A percentile compares a stretch with the other conserved stretches of the same genome.
Evolutionary conservation across 2,888 invertebrate species (phyloP).

Genomic region (Hybos culiciformis): DNA sequence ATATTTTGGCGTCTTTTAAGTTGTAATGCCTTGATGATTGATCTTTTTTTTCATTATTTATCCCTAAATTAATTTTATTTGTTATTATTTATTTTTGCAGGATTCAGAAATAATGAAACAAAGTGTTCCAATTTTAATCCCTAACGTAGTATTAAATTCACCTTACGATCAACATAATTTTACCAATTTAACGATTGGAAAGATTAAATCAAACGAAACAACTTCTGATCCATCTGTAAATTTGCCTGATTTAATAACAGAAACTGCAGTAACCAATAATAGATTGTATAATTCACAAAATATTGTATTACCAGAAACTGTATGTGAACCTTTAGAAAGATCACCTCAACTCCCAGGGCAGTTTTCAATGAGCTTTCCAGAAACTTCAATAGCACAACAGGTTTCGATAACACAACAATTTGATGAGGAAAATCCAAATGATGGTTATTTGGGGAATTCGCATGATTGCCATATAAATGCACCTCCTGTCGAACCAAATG

Average conservation of each 20-base stretch:
- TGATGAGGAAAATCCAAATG: no score
- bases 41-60: not conserved
- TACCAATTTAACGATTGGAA: not conserved
- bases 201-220: not conserved
- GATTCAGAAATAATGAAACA: slow-evolving; percentile 11
- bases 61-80: no score
- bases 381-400: no score
- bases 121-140: slow-evolving; percentile 22
- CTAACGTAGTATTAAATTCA: slow-evolving; percentile 17
- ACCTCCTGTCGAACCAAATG: slow-evolving; percentile 16
- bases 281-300: not conserved
- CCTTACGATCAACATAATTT: slow-evolving; percentile 7
- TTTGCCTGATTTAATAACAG: not conserved
- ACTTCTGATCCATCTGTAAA: no score
- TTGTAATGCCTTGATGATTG: not conserved
- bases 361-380: no score
- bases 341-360: no score
- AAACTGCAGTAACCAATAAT: not conserved
- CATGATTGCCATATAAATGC: no score
- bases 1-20: not conserved
- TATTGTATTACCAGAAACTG: not conserved
- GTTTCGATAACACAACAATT: no score
- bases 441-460: no score
- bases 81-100: slow-evolving; percentile 18
- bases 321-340: no score